Conservation (phyloP, 2,888 invertebrate species). For the Pristionchus japonicus region DNA sequence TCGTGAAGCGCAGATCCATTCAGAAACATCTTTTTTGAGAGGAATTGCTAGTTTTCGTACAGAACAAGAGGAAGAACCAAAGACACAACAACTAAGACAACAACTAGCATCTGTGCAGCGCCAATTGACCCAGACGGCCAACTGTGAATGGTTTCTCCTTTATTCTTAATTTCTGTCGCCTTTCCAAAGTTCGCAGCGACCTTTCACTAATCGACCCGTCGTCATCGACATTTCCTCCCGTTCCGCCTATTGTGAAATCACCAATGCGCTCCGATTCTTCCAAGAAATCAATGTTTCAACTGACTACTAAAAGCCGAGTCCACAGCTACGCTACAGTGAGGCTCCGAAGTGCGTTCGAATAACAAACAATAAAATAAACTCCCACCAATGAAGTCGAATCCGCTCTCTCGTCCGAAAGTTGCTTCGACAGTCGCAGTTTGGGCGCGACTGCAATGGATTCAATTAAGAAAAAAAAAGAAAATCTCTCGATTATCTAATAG, state of each 20-base stretch:
- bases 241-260: not conserved
- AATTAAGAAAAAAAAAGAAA: no score
- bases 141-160: not conserved
- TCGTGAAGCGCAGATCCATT: no score
- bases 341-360: not conserved
- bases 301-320: not conserved
- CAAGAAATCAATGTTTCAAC: not conserved
- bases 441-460: not conserved
- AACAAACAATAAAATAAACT: not conserved
- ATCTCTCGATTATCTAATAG: not conserved
- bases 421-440: slow-evolving; percentile 18
- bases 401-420: slow-evolving; percentile 26
- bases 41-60: no score
- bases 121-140: not conserved
- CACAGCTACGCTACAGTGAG: not conserved
- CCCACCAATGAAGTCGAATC: slow-evolving; percentile 1
- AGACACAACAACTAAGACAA: not conserved
- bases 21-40: no score
- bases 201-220: not conserved
- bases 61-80: no score
- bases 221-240: not conserved
- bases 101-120: not conserved
- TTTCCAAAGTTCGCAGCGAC: not conserved
- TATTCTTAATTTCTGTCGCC: not conserved
- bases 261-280: not conserved